Base-by-base conservation (phyloP, 2,113 vertebrate genomes). In the Rhea americana region DNA sequence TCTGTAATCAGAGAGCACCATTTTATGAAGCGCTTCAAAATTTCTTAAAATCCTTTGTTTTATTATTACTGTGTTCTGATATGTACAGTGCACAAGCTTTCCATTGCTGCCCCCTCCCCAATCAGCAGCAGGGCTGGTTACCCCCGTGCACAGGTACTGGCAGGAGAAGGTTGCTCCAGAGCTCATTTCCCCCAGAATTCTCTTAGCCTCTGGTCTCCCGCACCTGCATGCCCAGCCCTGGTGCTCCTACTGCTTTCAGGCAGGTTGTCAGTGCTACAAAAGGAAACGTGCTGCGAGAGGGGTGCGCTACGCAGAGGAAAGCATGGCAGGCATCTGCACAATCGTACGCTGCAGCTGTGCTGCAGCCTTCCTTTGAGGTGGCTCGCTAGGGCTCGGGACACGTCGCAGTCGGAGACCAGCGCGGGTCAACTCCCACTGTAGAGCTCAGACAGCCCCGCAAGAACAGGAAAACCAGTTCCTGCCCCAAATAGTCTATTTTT, bases 311-410 rank as follows among this genome's bases (percentile, higher is more conserved):
- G 59, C 9, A 5, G 35, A 58, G 66, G 39, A 26, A 35, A 82
- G 47, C 5, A 4, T 1, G 19, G 25, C 65, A 66, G 26, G 30
- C 37, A 16, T n/a, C 19, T 41, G 58, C 35, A 8, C 12, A 12
- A 15, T 1, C 0, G 0, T 24, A 30, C 8, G 22, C 43, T 58
- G 26, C 7, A 30, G 0, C 0, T 6, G 41, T 2, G 25, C 35
- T 73, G 80, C 78, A 75, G 78, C n/a, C 61, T 51, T 18, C 59
- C 13, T 30, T 30, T 71, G 47, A 1, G 7, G 35, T 8, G 63
- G 3, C 56, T 63, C 17, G 1, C 32, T 11, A 53, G 59, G 58
- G 13, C 39, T 32, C 51, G 53, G 67, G 55, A 58, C 55, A 22
- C 5, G 24, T 15, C 14, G n/a, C 1, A 77, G 88, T 10, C 72